Evolutionary conservation across 2,797 vertebrate genomes (phyloP).

Genomic region (Lophius americanus): DNA sequence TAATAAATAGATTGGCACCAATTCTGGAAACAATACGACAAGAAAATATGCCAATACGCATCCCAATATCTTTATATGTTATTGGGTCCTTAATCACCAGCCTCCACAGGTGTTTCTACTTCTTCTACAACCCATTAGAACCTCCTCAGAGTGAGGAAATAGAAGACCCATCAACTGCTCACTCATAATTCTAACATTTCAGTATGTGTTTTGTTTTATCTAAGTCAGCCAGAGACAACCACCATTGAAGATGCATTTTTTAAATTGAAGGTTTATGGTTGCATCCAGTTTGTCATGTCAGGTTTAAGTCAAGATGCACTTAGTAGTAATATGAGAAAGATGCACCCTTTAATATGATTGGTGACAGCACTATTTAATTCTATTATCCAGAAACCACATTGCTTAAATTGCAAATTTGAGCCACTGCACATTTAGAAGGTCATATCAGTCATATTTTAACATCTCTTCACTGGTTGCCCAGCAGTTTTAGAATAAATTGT

Average conservation of each 20-base stretch:
- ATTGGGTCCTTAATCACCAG: constrained; percentile 50
- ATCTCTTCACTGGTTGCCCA: too few relatives aligned
- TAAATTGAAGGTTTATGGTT: neutral
- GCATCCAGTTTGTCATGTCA: neutral
- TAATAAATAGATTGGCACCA: constrained; percentile 45
- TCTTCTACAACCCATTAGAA: constrained; percentile 53
- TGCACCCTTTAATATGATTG: neutral
- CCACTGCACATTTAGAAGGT: too few relatives aligned
- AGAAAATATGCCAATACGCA: constrained; percentile 21
- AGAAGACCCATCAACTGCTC: constrained; percentile 39
- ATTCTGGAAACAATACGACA: constrained; percentile 42
- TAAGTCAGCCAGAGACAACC: constrained; percentile 19
- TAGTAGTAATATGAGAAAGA: neutral
- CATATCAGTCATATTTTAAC: too few relatives aligned
- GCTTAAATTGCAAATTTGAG: too few relatives aligned
- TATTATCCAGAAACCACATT: neutral
- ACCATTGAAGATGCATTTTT: neutral
- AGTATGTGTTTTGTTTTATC: constrained; percentile 49
- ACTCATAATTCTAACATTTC: constrained; percentile 42
- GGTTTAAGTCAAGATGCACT: neutral
- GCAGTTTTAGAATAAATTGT: too few relatives aligned
- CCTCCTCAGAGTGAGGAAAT: constrained; percentile 34
- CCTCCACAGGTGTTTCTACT: constrained; percentile 20
- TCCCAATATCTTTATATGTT: neutral
- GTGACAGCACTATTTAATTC: neutral